phyloP scores from a whole-genome alignment of 2,888 invertebrate genomes.

The Listrodromus nycthemerus region DNA sequence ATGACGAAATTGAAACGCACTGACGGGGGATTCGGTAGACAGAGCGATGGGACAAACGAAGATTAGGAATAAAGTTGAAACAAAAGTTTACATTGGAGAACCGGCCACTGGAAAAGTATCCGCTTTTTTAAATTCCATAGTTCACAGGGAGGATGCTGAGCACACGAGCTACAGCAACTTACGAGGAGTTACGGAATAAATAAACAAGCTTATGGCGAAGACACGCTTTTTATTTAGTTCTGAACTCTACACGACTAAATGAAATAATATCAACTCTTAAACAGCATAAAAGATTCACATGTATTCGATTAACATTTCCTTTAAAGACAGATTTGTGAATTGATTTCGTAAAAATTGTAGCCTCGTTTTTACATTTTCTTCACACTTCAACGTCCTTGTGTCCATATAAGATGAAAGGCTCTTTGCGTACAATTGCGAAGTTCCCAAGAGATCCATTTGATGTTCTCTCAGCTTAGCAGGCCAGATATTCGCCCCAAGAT shows the following conservation, averaged over 20 bases:
- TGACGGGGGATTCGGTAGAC: conserved; percentile 38
- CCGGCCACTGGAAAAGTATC: conserved; percentile 77
- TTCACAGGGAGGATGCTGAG: neutral
- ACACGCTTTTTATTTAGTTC: neutral
- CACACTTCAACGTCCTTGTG: conserved; percentile 32
- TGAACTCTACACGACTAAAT: neutral
- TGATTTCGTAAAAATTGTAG: conserved; percentile 28
- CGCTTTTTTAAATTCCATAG: neutral
- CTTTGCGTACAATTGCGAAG: conserved; percentile 32
- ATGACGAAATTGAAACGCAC: conserved; percentile 51
- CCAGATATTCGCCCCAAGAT: neutral
- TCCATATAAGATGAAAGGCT: conserved; percentile 49
- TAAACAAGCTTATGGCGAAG: neutral
- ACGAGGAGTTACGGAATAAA: neutral
- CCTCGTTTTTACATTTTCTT: conserved; percentile 1
- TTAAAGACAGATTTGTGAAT: neutral
- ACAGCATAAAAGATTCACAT: neutral
- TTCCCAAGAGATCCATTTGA: conserved; percentile 57
- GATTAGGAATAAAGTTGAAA: conserved; percentile 79
- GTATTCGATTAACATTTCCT: neutral
- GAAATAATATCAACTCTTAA: neutral
- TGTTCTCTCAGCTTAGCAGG: conserved; percentile 46
- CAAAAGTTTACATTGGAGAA: conserved; percentile 81
- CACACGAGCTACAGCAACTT: no score
- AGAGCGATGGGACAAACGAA: conserved; percentile 63